Evolutionary conservation across 1,140 invertebrate species (phyloP).

Genomic region (Subanguina moxae): DNA sequence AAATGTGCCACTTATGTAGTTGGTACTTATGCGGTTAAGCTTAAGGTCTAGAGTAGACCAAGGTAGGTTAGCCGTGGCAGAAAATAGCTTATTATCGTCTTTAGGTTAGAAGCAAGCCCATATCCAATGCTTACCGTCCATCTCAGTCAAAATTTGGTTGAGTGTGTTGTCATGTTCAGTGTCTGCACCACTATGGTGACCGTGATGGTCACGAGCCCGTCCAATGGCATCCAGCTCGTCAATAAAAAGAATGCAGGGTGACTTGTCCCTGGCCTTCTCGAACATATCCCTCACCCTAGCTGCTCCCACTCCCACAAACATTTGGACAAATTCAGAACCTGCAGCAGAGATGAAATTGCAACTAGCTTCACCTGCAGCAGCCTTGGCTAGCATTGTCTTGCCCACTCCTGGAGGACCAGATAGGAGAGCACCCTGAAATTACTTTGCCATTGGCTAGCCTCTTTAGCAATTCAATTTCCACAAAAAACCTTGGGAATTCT

Average conservation of each 20-base stretch:
- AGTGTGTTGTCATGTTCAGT: conserved; percentile 98
- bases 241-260: conserved; percentile 98
- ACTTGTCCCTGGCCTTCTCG: conserved; percentile 87
- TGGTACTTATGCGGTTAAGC: too few relatives aligned
- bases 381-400: conserved; percentile 93
- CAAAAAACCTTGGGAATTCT: conserved; percentile 89
- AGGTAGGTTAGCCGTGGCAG: too few relatives aligned
- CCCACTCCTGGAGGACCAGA: conserved; percentile 87
- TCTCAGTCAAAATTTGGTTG: conserved; percentile 95
- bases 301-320: conserved; percentile 99
- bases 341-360: conserved; percentile 96
- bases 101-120: too few relatives aligned
- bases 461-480: too few relatives aligned
- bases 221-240: conserved; percentile 99
- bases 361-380: conserved; percentile 96
- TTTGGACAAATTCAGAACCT: conserved; percentile 79
- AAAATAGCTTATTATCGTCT: too few relatives aligned
- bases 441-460: too few relatives aligned
- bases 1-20: too few relatives aligned
- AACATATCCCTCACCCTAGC: conserved; percentile 97
- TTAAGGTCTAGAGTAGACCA: too few relatives aligned
- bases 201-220: conserved; percentile 77
- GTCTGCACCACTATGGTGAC: conserved; percentile 87
- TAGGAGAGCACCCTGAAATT: conserved; percentile 62
- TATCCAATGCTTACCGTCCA: conserved; percentile 74